A percentile compares a stretch with the other conserved stretches of the same genome.
Evolutionary conservation across 2,888 invertebrate species (phyloP).

Genomic region (Anodontia alba): DNA sequence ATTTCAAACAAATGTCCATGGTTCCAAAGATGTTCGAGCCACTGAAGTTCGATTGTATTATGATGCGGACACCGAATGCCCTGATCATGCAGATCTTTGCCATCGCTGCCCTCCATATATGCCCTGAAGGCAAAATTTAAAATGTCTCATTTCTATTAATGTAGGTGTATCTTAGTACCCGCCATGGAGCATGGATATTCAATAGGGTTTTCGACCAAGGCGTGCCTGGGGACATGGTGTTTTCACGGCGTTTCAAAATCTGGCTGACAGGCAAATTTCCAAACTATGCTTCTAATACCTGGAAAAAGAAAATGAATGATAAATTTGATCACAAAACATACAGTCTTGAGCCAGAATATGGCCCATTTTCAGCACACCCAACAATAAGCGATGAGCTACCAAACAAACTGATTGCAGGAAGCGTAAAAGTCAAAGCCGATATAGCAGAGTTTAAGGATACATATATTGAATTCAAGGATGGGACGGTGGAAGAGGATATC

Average conservation of each 20-base stretch:
- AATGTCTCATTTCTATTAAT: no score
- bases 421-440: constrained; percentile 81
- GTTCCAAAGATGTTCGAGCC: no score
- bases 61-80: no score
- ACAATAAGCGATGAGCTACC: constrained; percentile 85
- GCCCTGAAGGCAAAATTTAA: no score
- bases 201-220: constrained; percentile 81
- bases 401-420: constrained; percentile 83
- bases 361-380: constrained; percentile 73
- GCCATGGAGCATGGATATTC: constrained; percentile 85
- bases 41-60: no score
- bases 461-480: constrained; percentile 80
- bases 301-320: constrained; percentile 67
- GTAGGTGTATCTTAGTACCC: constrained; percentile 85
- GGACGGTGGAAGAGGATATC: constrained; percentile 76
- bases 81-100: no score
- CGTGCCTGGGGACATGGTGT: constrained; percentile 75
- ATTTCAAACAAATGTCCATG: no score
- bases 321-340: constrained; percentile 84
- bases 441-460: constrained; percentile 75
- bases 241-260: constrained; percentile 43
- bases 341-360: constrained; percentile 83
- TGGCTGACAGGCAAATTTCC: constrained; percentile 49
- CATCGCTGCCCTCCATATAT: no score
- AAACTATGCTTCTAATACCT: neutral